Base-by-base conservation (phyloP, 92 coral and sea anemone species). In the Hydrozoanthus gracilis region DNA sequence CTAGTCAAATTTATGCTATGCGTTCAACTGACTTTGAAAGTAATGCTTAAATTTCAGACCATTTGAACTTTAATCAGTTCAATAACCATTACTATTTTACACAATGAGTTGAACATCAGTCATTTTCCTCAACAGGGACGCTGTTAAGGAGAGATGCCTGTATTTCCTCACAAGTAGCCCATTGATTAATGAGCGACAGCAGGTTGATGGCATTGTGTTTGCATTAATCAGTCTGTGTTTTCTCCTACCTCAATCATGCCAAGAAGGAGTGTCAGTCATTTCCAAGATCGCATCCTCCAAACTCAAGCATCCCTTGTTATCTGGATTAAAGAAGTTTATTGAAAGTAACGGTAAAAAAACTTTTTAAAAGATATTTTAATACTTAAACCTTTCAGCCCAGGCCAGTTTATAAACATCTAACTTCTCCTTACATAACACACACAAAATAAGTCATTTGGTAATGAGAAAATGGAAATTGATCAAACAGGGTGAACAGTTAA, bases 281-380 rank as follows among this genome's bases (percentile, higher is more conserved):
- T 50, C 51, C 39, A 80, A 10, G 27, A 65, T 92, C 17, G 72
- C 96, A 77, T 71, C 70, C 67, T 83, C 95, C 6, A 75, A 44
- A 4, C 73, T 94, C 13, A 27, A 49, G 60, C 98, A 94, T 86
- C 79, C 82, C 50, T 79, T 94, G 78, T 51, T 94, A 76, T 75
- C 72, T 15, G 95, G 90, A 27, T 79, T 94, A 88, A 92, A 89
- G 84, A 58, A 73, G 13, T 92, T 92, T 69, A 80, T 93, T 39
- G 82, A 89, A 71, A 87, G 76, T 61, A 84, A 94, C 75, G 98
- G 98, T 93, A 88, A 13, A 62, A 2, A 27, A 27, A 27, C 39
- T 27, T 27, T 27, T 27, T 27, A 0, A 27, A 27, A 27, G 39
- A 27, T 27, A 27, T 27, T 27, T 27, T 0, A 27, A 27, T 27